Conservation (phyloP, 1,140 invertebrate species). For the Heterodera carotae region DNA sequence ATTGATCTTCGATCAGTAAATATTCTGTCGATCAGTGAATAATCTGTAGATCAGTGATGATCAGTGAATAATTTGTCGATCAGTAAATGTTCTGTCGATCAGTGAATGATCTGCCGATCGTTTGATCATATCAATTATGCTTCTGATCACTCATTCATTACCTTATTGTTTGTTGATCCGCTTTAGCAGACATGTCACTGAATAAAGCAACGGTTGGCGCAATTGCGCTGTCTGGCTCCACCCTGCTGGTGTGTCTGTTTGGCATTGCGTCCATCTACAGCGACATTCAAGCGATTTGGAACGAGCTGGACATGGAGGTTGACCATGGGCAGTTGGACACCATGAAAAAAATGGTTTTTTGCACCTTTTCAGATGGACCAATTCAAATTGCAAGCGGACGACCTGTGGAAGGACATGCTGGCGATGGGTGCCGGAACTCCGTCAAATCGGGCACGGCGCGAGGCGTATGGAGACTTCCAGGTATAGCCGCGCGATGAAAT, state of each 20-base stretch:
- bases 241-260: conserved; percentile 59
- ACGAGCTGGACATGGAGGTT: conserved; percentile 60
- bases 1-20: too few relatives aligned
- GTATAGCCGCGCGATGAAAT: too few relatives aligned
- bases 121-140: too few relatives aligned
- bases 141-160: not conserved
- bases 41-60: too few relatives aligned
- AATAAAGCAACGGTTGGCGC: conserved; percentile 58
- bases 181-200: conserved; percentile 49
- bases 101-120: too few relatives aligned
- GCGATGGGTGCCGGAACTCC: conserved; percentile 57
- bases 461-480: conserved; percentile 57
- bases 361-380: conserved; percentile 45
- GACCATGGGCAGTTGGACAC: not conserved
- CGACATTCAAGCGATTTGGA: conserved; percentile 61
- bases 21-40: too few relatives aligned
- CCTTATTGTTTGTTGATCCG: too few relatives aligned
- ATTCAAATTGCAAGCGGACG: conserved; percentile 50
- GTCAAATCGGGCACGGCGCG: conserved; percentile 57
- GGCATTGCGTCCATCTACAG: conserved; percentile 56
- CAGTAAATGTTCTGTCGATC: too few relatives aligned
- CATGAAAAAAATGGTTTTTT: conserved; percentile 48
- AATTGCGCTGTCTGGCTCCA: conserved; percentile 53
- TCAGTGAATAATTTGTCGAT: too few relatives aligned
- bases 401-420: conserved; percentile 60